Evolutionary conservation across 2,888 invertebrate species (phyloP).

Genomic region (Hybos culiciformis): DNA sequence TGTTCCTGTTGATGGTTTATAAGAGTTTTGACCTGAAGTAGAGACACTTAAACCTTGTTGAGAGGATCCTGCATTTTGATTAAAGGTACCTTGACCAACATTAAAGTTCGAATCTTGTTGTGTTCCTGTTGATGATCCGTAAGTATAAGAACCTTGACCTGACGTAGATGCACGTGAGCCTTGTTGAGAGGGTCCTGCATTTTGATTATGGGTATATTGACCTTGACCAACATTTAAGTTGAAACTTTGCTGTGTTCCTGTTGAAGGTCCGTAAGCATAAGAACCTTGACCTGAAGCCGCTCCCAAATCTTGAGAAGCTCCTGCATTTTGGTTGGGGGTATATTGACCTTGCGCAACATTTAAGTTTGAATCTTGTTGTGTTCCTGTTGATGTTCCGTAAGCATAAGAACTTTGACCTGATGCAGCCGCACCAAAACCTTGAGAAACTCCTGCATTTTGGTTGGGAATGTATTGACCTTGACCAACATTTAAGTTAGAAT

Average conservation of each 20-base stretch:
- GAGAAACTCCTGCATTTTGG: no score
- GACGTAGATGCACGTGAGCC: constrained; percentile 5
- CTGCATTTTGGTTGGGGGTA: no score
- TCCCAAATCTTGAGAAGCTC: no score
- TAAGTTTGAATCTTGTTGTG: no score
- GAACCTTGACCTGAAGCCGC: no score
- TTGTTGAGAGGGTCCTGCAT: not conserved
- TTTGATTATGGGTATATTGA: not conserved
- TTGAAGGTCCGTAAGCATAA: not conserved
- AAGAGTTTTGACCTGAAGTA: constrained; percentile 7
- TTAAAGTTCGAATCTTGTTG: not conserved
- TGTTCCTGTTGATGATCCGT: not conserved
- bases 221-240: not conserved
- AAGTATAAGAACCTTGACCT: no score
- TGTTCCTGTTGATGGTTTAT: constrained; percentile 2
- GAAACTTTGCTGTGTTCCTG: not conserved
- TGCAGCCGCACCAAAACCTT: no score
- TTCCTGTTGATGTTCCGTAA: no score
- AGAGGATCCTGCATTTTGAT: not conserved
- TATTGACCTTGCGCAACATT: no score
- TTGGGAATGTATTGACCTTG: no score
- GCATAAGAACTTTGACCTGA: no score
- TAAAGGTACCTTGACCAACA: not conserved
- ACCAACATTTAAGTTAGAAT: no score
- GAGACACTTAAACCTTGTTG: not conserved